Evolutionary conservation across 2,888 invertebrate genomes (phyloP).

Genomic region (Choreutis nemorana): DNA sequence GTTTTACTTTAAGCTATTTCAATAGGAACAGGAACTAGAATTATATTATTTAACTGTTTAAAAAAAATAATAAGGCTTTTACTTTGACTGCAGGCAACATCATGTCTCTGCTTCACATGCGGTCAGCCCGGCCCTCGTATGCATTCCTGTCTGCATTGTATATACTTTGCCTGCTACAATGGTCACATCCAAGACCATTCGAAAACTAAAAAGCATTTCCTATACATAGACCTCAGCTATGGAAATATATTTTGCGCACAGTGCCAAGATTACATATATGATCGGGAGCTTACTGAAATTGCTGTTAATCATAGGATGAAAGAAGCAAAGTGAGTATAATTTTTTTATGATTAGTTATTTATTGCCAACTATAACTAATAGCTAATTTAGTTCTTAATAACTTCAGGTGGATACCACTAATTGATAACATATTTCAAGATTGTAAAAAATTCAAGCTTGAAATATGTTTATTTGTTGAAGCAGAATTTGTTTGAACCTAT

Average conservation of each 20-base stretch:
- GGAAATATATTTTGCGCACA: slow-evolving; percentile 90
- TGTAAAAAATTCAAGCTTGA: too few species aligned
- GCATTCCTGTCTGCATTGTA: slow-evolving; percentile 88
- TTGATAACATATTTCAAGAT: too few species aligned
- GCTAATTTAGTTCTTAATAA: too few species aligned
- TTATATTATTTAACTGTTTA: too few species aligned
- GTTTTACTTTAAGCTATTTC: too few species aligned
- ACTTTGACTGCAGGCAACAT: slow-evolving; percentile 72
- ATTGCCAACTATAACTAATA: background rate
- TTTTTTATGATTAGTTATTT: background rate
- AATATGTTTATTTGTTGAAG: too few species aligned
- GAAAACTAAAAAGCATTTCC: slow-evolving; percentile 79
- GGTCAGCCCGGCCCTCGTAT: slow-evolving; percentile 80
- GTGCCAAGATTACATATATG: slow-evolving; percentile 94
- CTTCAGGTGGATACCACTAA: too few species aligned
- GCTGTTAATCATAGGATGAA: slow-evolving; percentile 59
- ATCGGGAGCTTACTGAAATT: slow-evolving; percentile 71
- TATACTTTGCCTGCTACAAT: slow-evolving; percentile 91
- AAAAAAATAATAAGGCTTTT: too few species aligned
- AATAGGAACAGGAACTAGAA: too few species aligned
- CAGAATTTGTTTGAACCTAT: too few species aligned
- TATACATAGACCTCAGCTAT: slow-evolving; percentile 87
- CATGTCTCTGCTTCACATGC: slow-evolving; percentile 85
- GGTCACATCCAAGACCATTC: slow-evolving; percentile 89
- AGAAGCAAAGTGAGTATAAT: slow-evolving; percentile 58